phyloP scores from a whole-genome alignment of 2,797 vertebrate genomes.

The Helostoma temminkii region DNA sequence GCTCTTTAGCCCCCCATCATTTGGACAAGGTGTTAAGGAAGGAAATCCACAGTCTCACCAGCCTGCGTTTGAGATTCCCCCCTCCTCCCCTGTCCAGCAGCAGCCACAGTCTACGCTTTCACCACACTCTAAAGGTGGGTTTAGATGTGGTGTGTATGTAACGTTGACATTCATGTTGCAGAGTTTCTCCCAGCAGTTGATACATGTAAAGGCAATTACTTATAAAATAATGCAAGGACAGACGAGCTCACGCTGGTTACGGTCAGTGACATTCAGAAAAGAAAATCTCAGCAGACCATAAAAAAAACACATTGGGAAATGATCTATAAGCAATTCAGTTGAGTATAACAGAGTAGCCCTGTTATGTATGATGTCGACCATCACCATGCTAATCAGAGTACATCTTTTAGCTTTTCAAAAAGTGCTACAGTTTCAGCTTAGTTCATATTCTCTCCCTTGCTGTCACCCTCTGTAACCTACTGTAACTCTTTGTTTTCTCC shows the following conservation, averaged over 20 bases:
- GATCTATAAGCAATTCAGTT: neutral
- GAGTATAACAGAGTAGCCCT: no score
- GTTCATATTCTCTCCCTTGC: neutral
- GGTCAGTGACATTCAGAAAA: no score
- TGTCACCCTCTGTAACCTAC: neutral
- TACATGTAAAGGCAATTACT: no score
- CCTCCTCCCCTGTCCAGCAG: conserved; percentile 48
- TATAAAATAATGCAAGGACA: no score
- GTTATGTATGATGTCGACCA: neutral
- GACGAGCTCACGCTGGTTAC: no score
- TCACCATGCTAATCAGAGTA: neutral
- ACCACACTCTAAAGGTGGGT: conserved; percentile 53
- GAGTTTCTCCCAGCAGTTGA: neutral
- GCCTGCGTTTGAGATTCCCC: conserved; percentile 11
- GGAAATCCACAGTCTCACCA: conserved; percentile 27
- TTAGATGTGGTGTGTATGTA: neutral
- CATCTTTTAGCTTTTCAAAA: no score
- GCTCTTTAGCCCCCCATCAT: conserved; percentile 1
- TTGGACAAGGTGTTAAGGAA: conserved; percentile 18
- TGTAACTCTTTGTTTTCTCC: conserved; percentile 18
- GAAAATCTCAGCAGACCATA: no score
- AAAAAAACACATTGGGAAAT: neutral
- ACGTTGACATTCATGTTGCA: neutral
- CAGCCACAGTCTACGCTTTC: conserved; percentile 63
- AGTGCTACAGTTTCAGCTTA: no score